phyloP scores from a whole-genome alignment of 2,797 vertebrate species.

The Clarias platycephalus region DNA sequence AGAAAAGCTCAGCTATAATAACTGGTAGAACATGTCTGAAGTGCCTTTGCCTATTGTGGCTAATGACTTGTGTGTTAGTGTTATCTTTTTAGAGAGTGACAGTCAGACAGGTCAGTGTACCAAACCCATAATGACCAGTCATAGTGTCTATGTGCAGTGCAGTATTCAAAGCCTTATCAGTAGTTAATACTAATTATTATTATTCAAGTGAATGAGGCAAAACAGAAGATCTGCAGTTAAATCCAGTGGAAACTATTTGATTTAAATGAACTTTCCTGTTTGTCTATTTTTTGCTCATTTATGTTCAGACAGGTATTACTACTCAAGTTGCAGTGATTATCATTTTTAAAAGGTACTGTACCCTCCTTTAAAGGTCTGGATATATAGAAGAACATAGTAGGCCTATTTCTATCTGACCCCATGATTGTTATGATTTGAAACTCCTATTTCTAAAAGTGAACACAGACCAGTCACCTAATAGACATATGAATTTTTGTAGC shows the following conservation, averaged over 20 bases:
- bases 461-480: background rate
- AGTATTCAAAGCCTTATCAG: constrained; percentile 51
- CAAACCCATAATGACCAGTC: constrained; percentile 34
- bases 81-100: constrained; percentile 12
- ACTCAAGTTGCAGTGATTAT: constrained; percentile 45
- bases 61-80: constrained; percentile 38
- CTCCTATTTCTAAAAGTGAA: background rate
- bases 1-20: constrained; percentile 20
- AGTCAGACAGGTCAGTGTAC: constrained; percentile 17
- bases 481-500: constrained; percentile 36
- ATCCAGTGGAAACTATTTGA: constrained; percentile 15
- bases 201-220: constrained; percentile 26
- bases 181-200: constrained; percentile 31
- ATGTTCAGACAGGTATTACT: constrained; percentile 39
- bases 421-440: constrained; percentile 1
- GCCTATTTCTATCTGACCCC: background rate
- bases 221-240: background rate
- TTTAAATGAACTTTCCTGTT: constrained; percentile 18
- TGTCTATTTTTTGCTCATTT: constrained; percentile 31
- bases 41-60: constrained; percentile 49
- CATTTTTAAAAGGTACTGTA: constrained; percentile 20
- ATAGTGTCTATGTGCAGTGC: constrained; percentile 41
- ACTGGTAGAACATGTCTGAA: constrained; percentile 35
- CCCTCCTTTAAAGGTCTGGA: constrained; percentile 31
- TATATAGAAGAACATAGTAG: background rate